Evolutionary conservation across 2,888 invertebrate species (phyloP).

Genomic region (Tachina grossa): DNA sequence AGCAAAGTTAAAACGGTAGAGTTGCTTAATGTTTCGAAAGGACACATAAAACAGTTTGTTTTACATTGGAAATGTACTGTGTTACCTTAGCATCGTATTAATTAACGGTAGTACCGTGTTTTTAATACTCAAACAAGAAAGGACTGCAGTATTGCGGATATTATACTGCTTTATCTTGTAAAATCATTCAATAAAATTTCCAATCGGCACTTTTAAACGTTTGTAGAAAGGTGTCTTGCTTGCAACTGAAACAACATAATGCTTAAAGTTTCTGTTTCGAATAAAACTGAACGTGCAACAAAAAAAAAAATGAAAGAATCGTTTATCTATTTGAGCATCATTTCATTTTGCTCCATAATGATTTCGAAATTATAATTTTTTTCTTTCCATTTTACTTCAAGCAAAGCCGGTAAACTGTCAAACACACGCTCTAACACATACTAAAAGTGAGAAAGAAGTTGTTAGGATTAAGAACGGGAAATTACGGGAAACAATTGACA

Average conservation of each 20-base stretch:
- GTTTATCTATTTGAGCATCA: slow-evolving; percentile 68
- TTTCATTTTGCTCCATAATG: slow-evolving; percentile 65
- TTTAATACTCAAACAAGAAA: no score
- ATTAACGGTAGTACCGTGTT: no score
- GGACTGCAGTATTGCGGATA: no score
- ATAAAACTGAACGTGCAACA: slow-evolving; percentile 19
- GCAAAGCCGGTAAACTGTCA: slow-evolving; percentile 23
- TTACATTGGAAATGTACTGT: no score
- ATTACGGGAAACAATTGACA: slow-evolving; percentile 60
- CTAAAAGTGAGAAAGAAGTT: slow-evolving; percentile 42
- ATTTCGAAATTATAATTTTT: slow-evolving; percentile 65
- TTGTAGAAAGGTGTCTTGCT: not conserved
- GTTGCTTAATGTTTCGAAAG: no score
- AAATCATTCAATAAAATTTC: slow-evolving; percentile 2
- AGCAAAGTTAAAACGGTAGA: no score
- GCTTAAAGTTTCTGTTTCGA: slow-evolving; percentile 50
- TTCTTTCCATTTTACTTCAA: not conserved
- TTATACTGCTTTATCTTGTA: no score
- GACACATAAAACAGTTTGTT: no score
- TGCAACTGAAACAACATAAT: slow-evolving; percentile 48
- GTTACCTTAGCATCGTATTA: no score
- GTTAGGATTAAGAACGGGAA: slow-evolving; percentile 12
- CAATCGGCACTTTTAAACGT: not conserved
- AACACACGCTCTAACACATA: slow-evolving; percentile 27
- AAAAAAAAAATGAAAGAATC: slow-evolving; percentile 31